Evolutionary conservation across 2,113 vertebrate species (phyloP).

Genomic region (Tricholaema leucomelas): DNA sequence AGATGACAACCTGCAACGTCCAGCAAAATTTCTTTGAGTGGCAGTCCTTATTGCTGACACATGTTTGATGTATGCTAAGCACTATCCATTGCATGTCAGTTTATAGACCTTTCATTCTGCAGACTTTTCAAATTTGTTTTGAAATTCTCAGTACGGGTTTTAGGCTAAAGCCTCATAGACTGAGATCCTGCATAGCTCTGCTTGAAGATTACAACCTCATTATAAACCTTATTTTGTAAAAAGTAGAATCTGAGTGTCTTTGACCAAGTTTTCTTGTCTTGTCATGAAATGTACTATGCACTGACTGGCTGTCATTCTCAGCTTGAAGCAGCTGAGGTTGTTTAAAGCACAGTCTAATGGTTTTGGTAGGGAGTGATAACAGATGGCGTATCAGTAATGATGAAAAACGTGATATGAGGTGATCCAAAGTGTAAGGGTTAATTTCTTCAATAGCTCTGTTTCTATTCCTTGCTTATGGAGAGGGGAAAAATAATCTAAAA

Average conservation of each 20-base stretch:
- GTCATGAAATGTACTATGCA: background rate
- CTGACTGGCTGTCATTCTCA: background rate
- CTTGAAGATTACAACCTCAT: slow-evolving; percentile 50
- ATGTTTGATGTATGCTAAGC: slow-evolving; percentile 60
- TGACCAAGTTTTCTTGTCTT: slow-evolving; percentile 25
- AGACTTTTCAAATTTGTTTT: slow-evolving; percentile 63
- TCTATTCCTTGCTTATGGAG: background rate
- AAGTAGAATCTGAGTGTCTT: background rate
- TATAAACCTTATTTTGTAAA: slow-evolving; percentile 17
- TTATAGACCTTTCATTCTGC: slow-evolving; percentile 61
- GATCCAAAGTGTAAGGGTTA: background rate
- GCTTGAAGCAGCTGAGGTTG: background rate
- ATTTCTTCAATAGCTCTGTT: background rate
- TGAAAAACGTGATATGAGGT: background rate
- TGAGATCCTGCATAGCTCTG: slow-evolving; percentile 19
- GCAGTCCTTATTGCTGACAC: slow-evolving; percentile 63
- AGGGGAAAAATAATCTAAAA: background rate
- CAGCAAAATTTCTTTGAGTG: slow-evolving; percentile 68
- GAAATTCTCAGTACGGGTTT: slow-evolving; percentile 33
- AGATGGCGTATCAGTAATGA: background rate
- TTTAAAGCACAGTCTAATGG: background rate
- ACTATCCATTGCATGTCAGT: slow-evolving; percentile 53
- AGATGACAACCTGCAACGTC: slow-evolving; percentile 68
- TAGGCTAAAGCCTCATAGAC: slow-evolving; percentile 3
- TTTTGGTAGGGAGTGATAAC: background rate